These are phyloP conservation scores for Rynchops niger DNA, from an alignment of 2,113 vertebrate species.

Conservation along the genomic window DNA sequence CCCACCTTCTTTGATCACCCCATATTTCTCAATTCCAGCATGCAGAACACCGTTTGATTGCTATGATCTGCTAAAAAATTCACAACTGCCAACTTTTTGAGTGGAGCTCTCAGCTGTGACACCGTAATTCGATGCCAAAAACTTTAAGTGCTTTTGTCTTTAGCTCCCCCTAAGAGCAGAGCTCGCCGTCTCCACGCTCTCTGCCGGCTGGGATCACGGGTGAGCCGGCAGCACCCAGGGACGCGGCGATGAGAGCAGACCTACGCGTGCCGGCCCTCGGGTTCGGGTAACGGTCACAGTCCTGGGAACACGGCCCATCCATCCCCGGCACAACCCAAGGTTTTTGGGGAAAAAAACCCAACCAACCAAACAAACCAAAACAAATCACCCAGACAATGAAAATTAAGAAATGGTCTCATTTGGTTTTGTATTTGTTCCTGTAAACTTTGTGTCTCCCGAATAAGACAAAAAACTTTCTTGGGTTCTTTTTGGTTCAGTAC, in stretches of 20 bases:
- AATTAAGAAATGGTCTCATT: not conserved
- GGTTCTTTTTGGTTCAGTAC: not conserved
- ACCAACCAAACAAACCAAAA: not conserved
- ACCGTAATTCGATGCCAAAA: not conserved
- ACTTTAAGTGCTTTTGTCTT: not conserved
- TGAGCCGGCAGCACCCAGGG: not conserved
- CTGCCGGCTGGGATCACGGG: not conserved
- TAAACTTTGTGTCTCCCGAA: not conserved
- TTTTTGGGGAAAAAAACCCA: not conserved
- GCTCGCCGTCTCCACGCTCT: accelerated
- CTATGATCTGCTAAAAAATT: conserved; percentile 35
- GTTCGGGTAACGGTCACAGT: not conserved
- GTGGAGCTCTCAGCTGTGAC: conserved; percentile 9
- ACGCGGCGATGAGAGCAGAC: not conserved
- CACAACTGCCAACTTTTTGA: conserved; percentile 10
- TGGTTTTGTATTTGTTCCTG: not conserved
- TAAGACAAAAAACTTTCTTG: not conserved
- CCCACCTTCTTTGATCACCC: conserved; percentile 37
- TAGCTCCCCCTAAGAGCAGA: not conserved
- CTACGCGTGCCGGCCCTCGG: accelerated
- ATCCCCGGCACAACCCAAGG: too few species aligned
- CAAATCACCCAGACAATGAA: not conserved
- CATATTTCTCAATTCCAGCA: not conserved
- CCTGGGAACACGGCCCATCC: not conserved
- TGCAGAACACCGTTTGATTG: not conserved